Evolutionary conservation across 2,888 invertebrate genomes (phyloP), one percentile per base, ranked within the genome.

Genomic region (Acleris cristana): DNA sequence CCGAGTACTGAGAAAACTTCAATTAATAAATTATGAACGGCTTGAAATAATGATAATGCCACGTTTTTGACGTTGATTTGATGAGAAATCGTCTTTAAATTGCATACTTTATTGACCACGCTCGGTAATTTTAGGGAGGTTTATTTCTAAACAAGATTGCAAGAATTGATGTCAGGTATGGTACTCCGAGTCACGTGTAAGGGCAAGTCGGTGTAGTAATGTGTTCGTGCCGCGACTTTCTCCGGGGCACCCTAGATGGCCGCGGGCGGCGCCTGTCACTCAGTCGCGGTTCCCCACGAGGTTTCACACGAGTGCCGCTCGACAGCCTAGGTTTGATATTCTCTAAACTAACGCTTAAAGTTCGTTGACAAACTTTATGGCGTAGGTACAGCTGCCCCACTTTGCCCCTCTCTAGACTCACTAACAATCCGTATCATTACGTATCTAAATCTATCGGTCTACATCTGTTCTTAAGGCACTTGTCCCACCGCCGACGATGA

Each of bases 11-110:
- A 74, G 77, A 76, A 77, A 74, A 72, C 69, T 71, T 71, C 72
- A 75, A 79, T 80, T 76, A 77, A 74, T 72, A 75, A 76, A 76
- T 77, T 70, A 74, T 72, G 62, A 72, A 69, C 63, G 56, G 69
- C 65, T 61, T 69, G 71, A 72, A 74, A 76, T 74, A 26, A 16
- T 51, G 40, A 40, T 23, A 40, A 34, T 18, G 34, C 14, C 19
- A 34, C 34, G 12, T 19, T 18, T 18, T 19, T 40, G 34, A 34
- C 34, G 34, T 34, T 14, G 19, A 19, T 19, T 34, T 55, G 10
- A 54, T 30, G 19, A 19, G 19, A 34, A 55, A 18, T 26, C 6
- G 7, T 30, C 16, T 26, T 23, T 53, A 19, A 51, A 26, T 53
- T 30, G 30, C 16, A 40, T 40, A 53, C n/a, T 48, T 48, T 6